A percentile compares a stretch with the other conserved stretches of the same genome.
Conservation (phyloP, 2,113 vertebrate species). For the Pyrgilauda ruficollis region DNA sequence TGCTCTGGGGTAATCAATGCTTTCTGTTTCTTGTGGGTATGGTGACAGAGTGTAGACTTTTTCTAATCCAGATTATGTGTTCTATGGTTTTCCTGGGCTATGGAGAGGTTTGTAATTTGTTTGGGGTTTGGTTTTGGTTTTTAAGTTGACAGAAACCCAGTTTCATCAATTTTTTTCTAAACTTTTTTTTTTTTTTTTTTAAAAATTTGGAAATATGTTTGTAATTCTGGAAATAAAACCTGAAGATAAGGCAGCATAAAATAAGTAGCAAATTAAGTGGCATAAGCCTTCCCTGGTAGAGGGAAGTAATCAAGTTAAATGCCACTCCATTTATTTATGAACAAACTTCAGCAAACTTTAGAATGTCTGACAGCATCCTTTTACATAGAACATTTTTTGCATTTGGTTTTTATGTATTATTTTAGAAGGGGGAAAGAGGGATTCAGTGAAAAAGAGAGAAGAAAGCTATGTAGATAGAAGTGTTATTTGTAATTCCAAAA, state of each 20-base stretch:
- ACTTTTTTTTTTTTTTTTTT: neutral
- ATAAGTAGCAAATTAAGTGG: neutral
- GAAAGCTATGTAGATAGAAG: neutral
- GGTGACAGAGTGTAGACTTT: neutral
- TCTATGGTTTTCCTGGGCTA: neutral
- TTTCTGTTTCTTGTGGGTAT: neutral
- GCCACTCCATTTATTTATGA: neutral
- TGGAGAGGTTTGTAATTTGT: neutral
- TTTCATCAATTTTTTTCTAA: neutral
- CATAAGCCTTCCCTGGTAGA: neutral
- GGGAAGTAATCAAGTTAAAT: neutral
- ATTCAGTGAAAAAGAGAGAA: neutral
- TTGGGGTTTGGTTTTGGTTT: fast-evolving
- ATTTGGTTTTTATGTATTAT: neutral
- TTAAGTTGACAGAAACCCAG: neutral
- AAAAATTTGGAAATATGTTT: neutral
- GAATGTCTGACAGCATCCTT: neutral
- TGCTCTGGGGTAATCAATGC: neutral
- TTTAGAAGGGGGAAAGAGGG: neutral
- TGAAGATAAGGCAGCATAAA: neutral
- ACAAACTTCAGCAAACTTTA: neutral
- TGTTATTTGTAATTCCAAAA: neutral
- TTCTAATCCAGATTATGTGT: neutral
- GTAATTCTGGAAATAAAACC: neutral
- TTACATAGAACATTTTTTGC: neutral